Evolutionary conservation across 92 coral and sea anemone species (phyloP).

Genomic region (Paragorgia papillata): DNA sequence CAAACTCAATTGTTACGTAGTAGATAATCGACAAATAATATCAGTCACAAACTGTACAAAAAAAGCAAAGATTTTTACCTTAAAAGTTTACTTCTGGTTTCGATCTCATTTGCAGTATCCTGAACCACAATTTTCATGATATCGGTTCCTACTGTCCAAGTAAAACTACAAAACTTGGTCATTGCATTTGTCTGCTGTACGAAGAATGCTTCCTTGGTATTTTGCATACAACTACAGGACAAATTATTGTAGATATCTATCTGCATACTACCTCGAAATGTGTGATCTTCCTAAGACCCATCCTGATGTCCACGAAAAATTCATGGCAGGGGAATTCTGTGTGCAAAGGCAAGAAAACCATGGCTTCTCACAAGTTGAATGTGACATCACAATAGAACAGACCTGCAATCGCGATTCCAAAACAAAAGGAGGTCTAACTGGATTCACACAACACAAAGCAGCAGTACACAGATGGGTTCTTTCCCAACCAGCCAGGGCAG

Average conservation of each 20-base stretch:
- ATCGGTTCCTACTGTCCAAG: too few species aligned
- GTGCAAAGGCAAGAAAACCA: conserved; percentile 53
- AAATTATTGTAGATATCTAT: conserved; percentile 63
- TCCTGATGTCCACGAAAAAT: conserved; percentile 50
- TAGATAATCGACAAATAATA: too few species aligned
- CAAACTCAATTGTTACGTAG: too few species aligned
- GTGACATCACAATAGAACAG: conserved; percentile 49
- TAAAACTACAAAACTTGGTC: too few species aligned
- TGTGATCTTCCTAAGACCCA: conserved; percentile 46
- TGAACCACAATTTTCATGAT: too few species aligned
- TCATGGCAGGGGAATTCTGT: conserved; percentile 60
- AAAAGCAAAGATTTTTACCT: too few species aligned
- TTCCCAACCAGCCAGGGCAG: conserved; percentile 38
- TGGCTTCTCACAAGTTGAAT: conserved; percentile 49
- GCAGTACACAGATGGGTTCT: conserved; percentile 41
- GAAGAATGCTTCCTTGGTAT: conserved; percentile 64
- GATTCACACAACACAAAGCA: conserved; percentile 53
- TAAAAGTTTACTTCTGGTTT: too few species aligned
- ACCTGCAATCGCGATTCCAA: conserved; percentile 50
- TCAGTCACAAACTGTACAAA: too few species aligned
- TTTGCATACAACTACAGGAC: conserved; percentile 64
- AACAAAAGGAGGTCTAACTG: conserved; percentile 45
- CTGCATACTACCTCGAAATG: too few species aligned
- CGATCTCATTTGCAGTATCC: too few species aligned
- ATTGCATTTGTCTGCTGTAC: conserved; percentile 58